Conservation (phyloP, 2,113 vertebrate genomes). For the Peromyscus californicus region DNA sequence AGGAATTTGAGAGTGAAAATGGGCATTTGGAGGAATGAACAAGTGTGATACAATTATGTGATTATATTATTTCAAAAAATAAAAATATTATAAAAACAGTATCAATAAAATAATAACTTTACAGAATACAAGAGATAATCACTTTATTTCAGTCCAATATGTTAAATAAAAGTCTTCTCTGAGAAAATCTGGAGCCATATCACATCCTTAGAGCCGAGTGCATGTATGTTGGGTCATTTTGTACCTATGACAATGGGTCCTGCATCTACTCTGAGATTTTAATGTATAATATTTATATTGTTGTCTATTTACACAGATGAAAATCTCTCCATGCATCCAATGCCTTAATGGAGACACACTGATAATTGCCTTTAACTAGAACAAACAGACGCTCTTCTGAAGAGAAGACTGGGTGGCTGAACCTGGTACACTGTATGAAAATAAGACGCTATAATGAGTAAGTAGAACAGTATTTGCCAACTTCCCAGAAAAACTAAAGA, state of each 20-base stretch:
- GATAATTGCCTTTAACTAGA: background rate
- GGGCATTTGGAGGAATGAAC: background rate
- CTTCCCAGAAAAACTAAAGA: background rate
- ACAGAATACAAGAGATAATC: background rate
- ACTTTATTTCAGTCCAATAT: background rate
- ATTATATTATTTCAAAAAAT: background rate
- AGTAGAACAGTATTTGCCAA: background rate
- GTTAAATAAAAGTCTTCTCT: background rate
- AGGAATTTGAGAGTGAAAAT: background rate
- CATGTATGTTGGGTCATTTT: background rate
- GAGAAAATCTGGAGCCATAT: background rate
- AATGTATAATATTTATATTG: background rate
- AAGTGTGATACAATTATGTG: background rate
- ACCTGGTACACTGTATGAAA: background rate
- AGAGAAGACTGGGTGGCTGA: background rate
- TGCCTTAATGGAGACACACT: background rate
- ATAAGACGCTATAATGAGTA: background rate
- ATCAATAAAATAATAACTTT: background rate
- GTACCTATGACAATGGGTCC: background rate
- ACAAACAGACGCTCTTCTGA: background rate
- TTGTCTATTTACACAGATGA: background rate
- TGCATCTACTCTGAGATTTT: background rate
- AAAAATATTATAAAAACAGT: background rate
- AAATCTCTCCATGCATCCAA: background rate
- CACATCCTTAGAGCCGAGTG: fast-evolving